A percentile compares a stretch with the other conserved stretches of the same genome.
These are phyloP conservation scores for Tenthredo livida DNA, from an alignment of 2,888 invertebrate genomes.

Conservation along the genomic window DNA sequence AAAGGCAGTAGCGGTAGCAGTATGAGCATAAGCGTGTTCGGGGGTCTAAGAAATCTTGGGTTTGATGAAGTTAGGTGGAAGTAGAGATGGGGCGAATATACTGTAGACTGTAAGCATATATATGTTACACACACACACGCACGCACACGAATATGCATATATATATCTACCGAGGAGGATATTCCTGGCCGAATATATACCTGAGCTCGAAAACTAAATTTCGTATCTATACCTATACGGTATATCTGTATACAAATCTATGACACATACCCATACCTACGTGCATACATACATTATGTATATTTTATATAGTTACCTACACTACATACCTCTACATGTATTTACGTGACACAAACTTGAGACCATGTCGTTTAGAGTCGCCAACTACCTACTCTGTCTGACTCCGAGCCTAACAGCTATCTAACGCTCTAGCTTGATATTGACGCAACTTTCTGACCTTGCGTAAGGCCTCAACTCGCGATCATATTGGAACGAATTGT, in stretches of 20 bases:
- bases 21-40: conserved; percentile 57
- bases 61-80: background rate
- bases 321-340: too few relatives aligned
- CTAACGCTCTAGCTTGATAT: conserved; percentile 50
- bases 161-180: conserved; percentile 57
- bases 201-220: conserved; percentile 57
- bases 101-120: background rate
- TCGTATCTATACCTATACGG: conserved; percentile 9
- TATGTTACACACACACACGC: too few relatives aligned
- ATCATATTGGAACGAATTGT: background rate
- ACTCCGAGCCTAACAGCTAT: background rate
- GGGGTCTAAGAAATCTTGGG: conserved; percentile 55
- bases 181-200: conserved; percentile 66
- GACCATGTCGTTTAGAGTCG: conserved; percentile 34
- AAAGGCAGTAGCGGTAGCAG: background rate
- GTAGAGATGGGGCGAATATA: conserved; percentile 60
- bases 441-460: conserved; percentile 63
- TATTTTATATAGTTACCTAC: background rate
- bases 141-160: too few relatives aligned
- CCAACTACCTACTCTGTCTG: conserved; percentile 24
- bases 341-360: background rate
- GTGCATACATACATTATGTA: background rate
- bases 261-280: background rate
- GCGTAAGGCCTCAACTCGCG: conserved; percentile 53
- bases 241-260: background rate